Conservation (phyloP, 2,113 vertebrate species). For the Phylloscopus trochilus region DNA sequence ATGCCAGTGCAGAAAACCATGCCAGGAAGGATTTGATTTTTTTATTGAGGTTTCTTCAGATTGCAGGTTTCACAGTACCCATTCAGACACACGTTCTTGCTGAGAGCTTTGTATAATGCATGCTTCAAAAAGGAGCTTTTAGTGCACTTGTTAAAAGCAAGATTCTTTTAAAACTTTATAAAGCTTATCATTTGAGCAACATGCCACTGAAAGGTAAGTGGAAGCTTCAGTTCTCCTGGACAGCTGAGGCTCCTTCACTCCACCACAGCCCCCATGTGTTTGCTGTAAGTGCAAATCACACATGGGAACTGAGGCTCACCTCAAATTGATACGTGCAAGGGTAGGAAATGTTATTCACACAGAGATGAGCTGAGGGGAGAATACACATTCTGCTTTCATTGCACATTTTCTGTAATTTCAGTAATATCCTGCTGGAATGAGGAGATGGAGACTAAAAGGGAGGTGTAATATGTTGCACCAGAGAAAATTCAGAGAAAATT, state of each 20-base stretch:
- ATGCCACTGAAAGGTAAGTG: not conserved
- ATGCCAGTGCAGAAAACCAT: not conserved
- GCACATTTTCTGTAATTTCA: not conserved
- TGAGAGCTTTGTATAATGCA: slow-evolving; percentile 33
- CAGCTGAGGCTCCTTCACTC: not conserved
- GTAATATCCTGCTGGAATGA: not conserved
- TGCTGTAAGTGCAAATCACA: not conserved
- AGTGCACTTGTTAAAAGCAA: not conserved
- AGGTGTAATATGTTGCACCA: not conserved
- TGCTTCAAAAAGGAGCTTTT: slow-evolving; percentile 26
- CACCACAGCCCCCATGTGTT: not conserved
- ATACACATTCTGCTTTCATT: not conserved
- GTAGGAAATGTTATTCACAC: not conserved
- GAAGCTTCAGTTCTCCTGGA: not conserved
- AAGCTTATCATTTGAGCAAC: slow-evolving; percentile 16
- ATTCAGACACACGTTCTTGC: not conserved
- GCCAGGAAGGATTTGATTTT: slow-evolving; percentile 21
- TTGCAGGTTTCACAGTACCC: not conserved
- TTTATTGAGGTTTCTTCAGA: not conserved
- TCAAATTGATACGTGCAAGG: not conserved
- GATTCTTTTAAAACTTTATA: not conserved
- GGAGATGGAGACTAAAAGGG: not conserved
- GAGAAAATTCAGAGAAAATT: not conserved
- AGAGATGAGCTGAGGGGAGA: not conserved
- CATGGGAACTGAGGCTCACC: not conserved